These are phyloP conservation scores for Stenurella melanura DNA, from an alignment of 2,888 invertebrate genomes.

Conservation along the genomic window DNA sequence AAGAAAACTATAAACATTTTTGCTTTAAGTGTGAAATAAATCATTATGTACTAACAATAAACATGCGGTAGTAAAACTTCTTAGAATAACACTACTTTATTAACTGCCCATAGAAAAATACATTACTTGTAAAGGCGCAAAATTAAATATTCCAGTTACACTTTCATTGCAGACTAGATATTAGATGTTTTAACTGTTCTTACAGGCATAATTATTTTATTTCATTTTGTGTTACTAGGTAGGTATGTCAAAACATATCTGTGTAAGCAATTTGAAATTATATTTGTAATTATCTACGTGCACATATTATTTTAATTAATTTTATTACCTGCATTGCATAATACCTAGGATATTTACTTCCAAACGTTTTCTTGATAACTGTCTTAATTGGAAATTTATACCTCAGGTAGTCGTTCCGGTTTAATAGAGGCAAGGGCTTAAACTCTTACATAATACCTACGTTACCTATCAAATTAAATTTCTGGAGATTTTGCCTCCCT, in stretches of 20 bases:
- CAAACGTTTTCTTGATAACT: too few relatives aligned
- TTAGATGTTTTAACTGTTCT: not conserved
- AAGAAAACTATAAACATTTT: conserved; percentile 28
- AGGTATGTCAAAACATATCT: not conserved
- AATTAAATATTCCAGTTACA: not conserved
- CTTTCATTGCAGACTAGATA: not conserved
- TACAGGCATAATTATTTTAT: not conserved
- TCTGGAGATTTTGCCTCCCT: not conserved
- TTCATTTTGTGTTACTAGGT: not conserved
- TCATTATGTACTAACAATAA: conserved; percentile 19
- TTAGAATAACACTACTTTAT: conserved; percentile 1
- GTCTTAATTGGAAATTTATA: not conserved
- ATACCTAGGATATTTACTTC: too few relatives aligned
- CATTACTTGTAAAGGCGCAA: not conserved
- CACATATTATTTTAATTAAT: too few relatives aligned
- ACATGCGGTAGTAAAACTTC: conserved; percentile 14
- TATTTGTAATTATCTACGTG: too few relatives aligned
- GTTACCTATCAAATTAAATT: too few relatives aligned
- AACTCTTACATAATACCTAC: not conserved
- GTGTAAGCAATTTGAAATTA: not conserved
- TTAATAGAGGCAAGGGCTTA: conserved; percentile 9
- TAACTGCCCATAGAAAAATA: not conserved
- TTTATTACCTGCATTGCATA: too few relatives aligned
- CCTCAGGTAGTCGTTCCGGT: conserved; percentile 15
- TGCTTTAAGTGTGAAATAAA: conserved; percentile 29